phyloP scores from a whole-genome alignment of 1,140 invertebrate species.

The Zaprionus gabonicus region DNA sequence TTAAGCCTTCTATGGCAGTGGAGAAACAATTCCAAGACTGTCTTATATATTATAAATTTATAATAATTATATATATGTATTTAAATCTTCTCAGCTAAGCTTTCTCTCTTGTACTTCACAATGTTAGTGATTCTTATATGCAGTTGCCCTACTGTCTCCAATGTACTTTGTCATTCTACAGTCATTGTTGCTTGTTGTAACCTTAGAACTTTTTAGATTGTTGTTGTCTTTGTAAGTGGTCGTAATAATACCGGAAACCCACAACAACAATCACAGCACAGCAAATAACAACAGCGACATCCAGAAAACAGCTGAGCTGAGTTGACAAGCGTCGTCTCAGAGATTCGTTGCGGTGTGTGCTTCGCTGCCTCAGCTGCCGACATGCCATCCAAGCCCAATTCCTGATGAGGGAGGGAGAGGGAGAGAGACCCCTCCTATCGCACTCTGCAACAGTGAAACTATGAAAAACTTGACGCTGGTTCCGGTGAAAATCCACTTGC shows the following conservation, averaged over 20 bases:
- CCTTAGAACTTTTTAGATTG: not conserved
- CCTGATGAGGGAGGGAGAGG: not conserved
- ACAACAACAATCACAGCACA: not conserved
- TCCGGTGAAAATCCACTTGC: constrained; percentile 4
- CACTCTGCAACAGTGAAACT: not conserved
- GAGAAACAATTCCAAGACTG: too few species aligned
- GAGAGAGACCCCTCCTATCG: not conserved
- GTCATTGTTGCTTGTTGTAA: not conserved
- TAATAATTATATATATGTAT: too few species aligned
- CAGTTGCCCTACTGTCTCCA: not conserved
- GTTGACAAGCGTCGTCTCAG: not conserved
- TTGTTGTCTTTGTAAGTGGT: constrained; percentile 1
- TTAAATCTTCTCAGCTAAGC: too few species aligned
- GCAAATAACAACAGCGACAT: not conserved
- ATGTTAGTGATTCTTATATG: too few species aligned
- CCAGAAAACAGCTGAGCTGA: not conserved
- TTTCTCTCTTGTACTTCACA: too few species aligned
- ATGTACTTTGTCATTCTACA: not conserved
- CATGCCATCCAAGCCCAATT: too few species aligned
- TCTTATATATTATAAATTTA: too few species aligned
- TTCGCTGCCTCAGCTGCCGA: too few species aligned
- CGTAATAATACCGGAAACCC: not conserved
- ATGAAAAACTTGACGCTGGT: constrained; percentile 7
- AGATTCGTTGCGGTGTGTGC: not conserved
- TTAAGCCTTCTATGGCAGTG: too few species aligned